Evolutionary conservation across 2,888 invertebrate genomes (phyloP), one percentile per base, ranked within the genome.

Genomic region (Ashinkailepas kermadecensis): DNA sequence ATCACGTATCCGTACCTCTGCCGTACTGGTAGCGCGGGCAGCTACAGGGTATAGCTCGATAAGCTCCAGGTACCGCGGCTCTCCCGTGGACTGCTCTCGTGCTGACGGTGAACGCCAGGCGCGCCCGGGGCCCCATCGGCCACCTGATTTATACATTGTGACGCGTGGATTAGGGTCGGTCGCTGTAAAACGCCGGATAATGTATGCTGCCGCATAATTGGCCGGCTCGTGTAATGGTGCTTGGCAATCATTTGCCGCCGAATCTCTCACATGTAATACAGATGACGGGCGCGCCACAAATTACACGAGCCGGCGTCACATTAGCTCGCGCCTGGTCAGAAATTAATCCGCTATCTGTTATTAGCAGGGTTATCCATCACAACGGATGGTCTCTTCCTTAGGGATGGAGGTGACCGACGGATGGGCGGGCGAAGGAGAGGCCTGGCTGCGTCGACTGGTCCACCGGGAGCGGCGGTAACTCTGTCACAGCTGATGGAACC

Each of bases 261-360:
- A 54, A 56, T 74, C 74, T 74, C 54, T 74, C 74, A 56, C 74
- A 54, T 74, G 74, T 74, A 74, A 74, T 74, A 74, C 74, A 56
- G 74, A 74, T 21, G 74, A 74, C 54, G 21, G 15, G 10, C 7
- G 56, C 74, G 56, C 54, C 74, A 39, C 74, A 56, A 74, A 74
- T 54, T 74, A 54, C 21, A 54, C 74, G 54, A 8, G 54, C 56
- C 74, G 56, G 70, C 74, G 54, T 74, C 74, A 74, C 54, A 74
- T 74, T 74, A 74, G 74, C 11, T 21, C 74, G 21, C 56, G 8
- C 54, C 74, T 21, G 74, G 74, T 15, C 21, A 39, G 54, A 56
- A 74, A 74, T 74, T 74, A 74, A 74, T 74, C 74, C 56, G 74
- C 56, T 54, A 18, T 54, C 74, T 56, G 74, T 74, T 74, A 56